Conservation (phyloP, 2,888 invertebrate genomes). For the Rotaria sp. region DNA sequence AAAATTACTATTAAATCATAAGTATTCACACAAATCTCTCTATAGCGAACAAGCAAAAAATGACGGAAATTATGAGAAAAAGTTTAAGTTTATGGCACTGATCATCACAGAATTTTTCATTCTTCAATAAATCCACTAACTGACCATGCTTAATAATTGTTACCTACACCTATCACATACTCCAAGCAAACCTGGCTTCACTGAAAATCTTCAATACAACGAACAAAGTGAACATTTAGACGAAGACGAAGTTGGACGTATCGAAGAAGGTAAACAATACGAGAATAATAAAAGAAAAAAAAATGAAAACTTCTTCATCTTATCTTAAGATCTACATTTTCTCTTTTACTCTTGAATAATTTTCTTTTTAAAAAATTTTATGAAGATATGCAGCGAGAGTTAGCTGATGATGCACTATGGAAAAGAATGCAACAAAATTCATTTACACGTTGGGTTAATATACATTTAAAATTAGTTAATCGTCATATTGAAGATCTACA, state of each 20-base stretch:
- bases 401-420: conserved; percentile 84
- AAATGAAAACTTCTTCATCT: background rate
- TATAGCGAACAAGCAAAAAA: too few species aligned
- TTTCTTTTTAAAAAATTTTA: conserved; percentile 32
- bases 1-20: too few species aligned
- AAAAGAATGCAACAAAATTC: conserved; percentile 87
- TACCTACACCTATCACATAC: too few species aligned
- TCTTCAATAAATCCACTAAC: too few species aligned
- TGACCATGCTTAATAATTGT: too few species aligned
- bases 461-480: conserved; percentile 73
- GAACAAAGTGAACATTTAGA: background rate
- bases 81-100: too few species aligned
- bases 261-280: conserved; percentile 11
- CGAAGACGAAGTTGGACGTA: conserved; percentile 25
- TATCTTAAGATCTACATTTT: background rate
- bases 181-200: background rate
- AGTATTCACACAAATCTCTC: too few species aligned
- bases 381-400: conserved; percentile 63
- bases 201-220: background rate
- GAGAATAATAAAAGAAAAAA: background rate
- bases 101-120: too few species aligned
- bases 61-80: too few species aligned
- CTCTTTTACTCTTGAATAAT: background rate
- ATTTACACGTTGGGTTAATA: conserved; percentile 85
- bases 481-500: conserved; percentile 72